A percentile compares a stretch with the other conserved stretches of the same genome.
Conservation (phyloP, 2,113 vertebrate genomes). For the Oryzias curvinotus region DNA sequence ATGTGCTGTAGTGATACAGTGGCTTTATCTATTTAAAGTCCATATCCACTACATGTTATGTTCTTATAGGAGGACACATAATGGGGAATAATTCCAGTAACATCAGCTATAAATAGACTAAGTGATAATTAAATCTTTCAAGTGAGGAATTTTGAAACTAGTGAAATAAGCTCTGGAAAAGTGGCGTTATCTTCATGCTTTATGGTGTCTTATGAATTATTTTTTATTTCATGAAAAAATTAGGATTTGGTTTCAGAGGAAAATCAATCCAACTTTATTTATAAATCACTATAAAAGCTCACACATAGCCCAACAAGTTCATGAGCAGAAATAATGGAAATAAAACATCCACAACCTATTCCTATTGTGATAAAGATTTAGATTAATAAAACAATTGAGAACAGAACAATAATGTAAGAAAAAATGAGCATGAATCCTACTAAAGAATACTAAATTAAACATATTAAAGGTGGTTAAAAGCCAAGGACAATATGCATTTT, state of each 20-base stretch:
- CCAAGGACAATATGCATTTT: too few species aligned
- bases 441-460: too few species aligned
- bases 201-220: not conserved
- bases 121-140: not conserved
- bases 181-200: not conserved
- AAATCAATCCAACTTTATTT: not conserved
- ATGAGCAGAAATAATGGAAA: too few species aligned
- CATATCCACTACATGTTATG: not conserved
- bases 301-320: too few species aligned
- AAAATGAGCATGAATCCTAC: too few species aligned
- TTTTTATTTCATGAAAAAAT: not conserved
- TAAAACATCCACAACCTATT: too few species aligned
- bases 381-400: too few species aligned
- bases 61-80: not conserved
- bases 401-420: too few species aligned
- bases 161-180: slow-evolving; percentile 12
- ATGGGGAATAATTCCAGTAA: not conserved
- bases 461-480: too few species aligned
- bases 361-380: too few species aligned
- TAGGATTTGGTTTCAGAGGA: slow-evolving; percentile 15
- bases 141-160: slow-evolving; percentile 9
- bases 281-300: too few species aligned
- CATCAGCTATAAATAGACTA: not conserved
- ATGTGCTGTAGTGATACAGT: too few species aligned
- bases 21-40: not conserved